Conservation (phyloP, 2,113 vertebrate genomes). For the Alexandromys fortis region DNA sequence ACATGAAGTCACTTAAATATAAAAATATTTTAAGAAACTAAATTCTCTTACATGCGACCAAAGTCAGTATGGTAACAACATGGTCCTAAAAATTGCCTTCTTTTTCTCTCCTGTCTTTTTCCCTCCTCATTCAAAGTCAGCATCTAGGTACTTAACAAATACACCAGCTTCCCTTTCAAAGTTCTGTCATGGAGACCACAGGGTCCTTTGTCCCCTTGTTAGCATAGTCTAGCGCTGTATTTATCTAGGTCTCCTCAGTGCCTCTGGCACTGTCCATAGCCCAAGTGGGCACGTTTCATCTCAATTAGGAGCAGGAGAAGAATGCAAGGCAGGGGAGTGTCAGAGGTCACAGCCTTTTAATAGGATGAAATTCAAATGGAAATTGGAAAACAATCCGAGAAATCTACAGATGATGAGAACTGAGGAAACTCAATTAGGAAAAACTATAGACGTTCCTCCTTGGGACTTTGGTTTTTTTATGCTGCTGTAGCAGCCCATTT, state of each 20-base stretch:
- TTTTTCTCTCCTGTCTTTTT: not conserved
- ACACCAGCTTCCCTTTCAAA: not conserved
- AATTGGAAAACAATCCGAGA: conserved; percentile 85
- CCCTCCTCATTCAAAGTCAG: not conserved
- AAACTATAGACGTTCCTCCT: conserved; percentile 50
- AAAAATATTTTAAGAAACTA: conserved; percentile 1
- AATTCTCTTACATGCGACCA: not conserved
- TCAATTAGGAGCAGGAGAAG: conserved; percentile 83
- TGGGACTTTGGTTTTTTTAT: conserved; percentile 69
- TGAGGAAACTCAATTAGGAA: conserved; percentile 81
- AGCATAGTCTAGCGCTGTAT: conserved; percentile 25
- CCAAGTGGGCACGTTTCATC: conserved; percentile 78
- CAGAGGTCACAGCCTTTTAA: conserved; percentile 83
- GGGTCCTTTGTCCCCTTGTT: conserved; percentile 44
- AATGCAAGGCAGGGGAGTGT: conserved; percentile 77
- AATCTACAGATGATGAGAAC: conserved; percentile 81
- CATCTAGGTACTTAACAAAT: not conserved
- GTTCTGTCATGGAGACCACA: not conserved
- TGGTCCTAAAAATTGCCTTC: not conserved
- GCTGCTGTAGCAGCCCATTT: conserved; percentile 55
- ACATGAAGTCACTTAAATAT: conserved; percentile 14
- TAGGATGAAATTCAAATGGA: conserved; percentile 83
- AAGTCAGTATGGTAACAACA: not conserved
- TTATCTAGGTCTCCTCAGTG: conserved; percentile 59
- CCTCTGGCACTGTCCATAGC: conserved; percentile 44